Conservation (phyloP, 2,888 invertebrate genomes). For the Eupithecia insigniata region DNA sequence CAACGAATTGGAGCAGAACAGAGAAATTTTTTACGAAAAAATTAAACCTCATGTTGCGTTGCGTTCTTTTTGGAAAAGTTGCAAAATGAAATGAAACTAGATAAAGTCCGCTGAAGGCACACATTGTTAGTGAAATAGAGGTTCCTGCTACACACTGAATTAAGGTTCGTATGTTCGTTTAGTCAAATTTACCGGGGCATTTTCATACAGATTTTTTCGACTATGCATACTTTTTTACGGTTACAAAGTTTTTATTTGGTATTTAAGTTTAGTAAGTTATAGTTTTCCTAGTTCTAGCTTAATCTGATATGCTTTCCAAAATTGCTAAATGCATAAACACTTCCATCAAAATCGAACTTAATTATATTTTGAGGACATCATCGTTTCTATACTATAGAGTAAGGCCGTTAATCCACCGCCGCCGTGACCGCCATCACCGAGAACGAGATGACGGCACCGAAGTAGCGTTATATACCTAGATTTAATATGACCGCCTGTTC, state of each 20-base stretch:
- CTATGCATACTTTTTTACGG: too few species aligned
- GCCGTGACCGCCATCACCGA: too few species aligned
- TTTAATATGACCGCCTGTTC: too few species aligned
- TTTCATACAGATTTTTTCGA: background rate
- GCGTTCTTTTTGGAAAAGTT: slow-evolving; percentile 15
- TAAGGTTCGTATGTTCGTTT: background rate
- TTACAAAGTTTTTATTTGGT: background rate
- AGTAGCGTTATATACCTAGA: too few species aligned
- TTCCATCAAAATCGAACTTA: too few species aligned
- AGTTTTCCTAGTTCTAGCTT: too few species aligned
- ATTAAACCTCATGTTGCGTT: slow-evolving; percentile 9
- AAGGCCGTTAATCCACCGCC: background rate
- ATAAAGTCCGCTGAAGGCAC: slow-evolving; percentile 33
- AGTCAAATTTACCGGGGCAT: background rate
- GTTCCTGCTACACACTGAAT: background rate
- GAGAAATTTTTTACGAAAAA: slow-evolving; percentile 3
- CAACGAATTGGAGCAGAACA: slow-evolving; percentile 9
- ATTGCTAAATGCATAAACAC: too few species aligned
- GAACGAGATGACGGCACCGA: too few species aligned
- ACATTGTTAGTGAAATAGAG: slow-evolving; percentile 35
- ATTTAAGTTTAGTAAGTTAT: background rate
- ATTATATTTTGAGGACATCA: background rate
- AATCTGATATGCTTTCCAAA: too few species aligned
- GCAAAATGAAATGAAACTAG: slow-evolving; percentile 35
- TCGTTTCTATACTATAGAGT: background rate